A percentile compares a stretch with the other conserved stretches of the same genome.
Evolutionary conservation across 2,888 invertebrate species (phyloP).

Genomic region (Apodemia zela): DNA sequence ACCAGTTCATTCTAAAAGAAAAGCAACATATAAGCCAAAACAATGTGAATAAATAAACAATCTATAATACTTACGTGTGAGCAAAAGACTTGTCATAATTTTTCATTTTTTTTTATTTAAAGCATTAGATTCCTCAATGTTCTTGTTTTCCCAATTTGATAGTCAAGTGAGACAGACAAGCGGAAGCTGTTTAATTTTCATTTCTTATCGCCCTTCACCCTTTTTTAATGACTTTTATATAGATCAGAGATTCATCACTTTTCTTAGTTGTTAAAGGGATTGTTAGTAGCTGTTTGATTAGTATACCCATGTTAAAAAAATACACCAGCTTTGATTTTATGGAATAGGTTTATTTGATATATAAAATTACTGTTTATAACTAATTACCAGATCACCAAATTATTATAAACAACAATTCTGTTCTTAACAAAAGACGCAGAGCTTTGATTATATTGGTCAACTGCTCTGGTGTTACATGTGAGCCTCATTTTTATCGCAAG

Average conservation of each 20-base stretch:
- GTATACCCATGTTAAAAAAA: slow-evolving; percentile 79
- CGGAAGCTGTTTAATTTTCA: slow-evolving; percentile 50
- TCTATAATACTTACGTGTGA: slow-evolving; percentile 72
- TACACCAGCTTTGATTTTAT: slow-evolving; percentile 77
- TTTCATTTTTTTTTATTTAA: slow-evolving; percentile 40
- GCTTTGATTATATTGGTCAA: slow-evolving; percentile 9
- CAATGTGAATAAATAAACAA: slow-evolving; percentile 43
- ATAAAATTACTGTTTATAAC: slow-evolving; percentile 59
- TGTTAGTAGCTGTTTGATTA: slow-evolving; percentile 72
- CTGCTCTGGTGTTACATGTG: slow-evolving; percentile 27
- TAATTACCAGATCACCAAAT: slow-evolving; percentile 73
- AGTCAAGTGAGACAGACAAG: slow-evolving; percentile 54
- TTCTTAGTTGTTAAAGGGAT: slow-evolving; percentile 42
- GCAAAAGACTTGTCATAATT: slow-evolving; percentile 51
- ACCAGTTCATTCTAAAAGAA: slow-evolving; percentile 65
- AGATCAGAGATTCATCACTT: slow-evolving; percentile 32
- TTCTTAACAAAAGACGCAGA: slow-evolving; percentile 23
- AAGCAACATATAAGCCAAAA: slow-evolving; percentile 47
- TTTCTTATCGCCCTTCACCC: slow-evolving; percentile 56
- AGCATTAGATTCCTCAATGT: slow-evolving; percentile 27
- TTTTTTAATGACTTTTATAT: slow-evolving; percentile 38
- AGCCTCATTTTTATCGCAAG: slow-evolving; percentile 38
- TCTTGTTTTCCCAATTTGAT: slow-evolving; percentile 52
- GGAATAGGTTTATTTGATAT: slow-evolving; percentile 75
- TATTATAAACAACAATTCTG: slow-evolving; percentile 32